These are phyloP conservation scores for Acanthosepion esculentum DNA, from an alignment of 2,888 invertebrate species.

Conservation along the genomic window DNA sequence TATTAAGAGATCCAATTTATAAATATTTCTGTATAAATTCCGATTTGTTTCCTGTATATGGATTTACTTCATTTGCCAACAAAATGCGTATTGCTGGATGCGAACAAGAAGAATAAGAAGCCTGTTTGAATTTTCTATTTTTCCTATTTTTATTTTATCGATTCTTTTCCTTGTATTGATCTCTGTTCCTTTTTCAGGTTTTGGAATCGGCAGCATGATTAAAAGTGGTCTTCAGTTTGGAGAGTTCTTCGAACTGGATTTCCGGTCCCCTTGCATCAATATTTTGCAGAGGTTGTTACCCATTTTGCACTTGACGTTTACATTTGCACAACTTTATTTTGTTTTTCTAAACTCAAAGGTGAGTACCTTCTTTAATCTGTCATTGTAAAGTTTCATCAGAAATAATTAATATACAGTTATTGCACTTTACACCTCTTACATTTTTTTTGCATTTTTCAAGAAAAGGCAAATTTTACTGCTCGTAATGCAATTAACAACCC, in stretches of 20 bases:
- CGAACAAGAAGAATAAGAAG: neutral
- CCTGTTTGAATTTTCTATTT: neutral
- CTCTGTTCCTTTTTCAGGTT: constrained; percentile 80
- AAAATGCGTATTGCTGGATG: neutral
- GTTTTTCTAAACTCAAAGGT: constrained; percentile 98
- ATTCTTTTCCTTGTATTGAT: neutral
- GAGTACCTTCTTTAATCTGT: constrained; percentile 75
- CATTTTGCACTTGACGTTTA: constrained; percentile 94
- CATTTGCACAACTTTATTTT: constrained; percentile 98
- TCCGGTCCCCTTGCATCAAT: constrained; percentile 90
- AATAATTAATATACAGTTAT: neutral
- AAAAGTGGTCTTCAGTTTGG: constrained; percentile 97
- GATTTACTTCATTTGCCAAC: too few species aligned
- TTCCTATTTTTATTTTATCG: neutral
- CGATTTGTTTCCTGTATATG: too few species aligned
- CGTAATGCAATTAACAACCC: too few species aligned
- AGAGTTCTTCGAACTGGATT: constrained; percentile 92
- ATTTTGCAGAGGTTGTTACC: constrained; percentile 93
- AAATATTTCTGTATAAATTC: too few species aligned
- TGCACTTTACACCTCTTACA: too few species aligned
- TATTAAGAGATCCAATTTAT: too few species aligned
- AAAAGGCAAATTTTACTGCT: too few species aligned
- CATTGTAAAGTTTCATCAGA: too few species aligned
- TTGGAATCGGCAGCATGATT: constrained; percentile 97
- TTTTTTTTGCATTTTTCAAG: too few species aligned